Base-by-base conservation (phyloP, 2,113 vertebrate genomes). In the Stegastes partitus region DNA sequence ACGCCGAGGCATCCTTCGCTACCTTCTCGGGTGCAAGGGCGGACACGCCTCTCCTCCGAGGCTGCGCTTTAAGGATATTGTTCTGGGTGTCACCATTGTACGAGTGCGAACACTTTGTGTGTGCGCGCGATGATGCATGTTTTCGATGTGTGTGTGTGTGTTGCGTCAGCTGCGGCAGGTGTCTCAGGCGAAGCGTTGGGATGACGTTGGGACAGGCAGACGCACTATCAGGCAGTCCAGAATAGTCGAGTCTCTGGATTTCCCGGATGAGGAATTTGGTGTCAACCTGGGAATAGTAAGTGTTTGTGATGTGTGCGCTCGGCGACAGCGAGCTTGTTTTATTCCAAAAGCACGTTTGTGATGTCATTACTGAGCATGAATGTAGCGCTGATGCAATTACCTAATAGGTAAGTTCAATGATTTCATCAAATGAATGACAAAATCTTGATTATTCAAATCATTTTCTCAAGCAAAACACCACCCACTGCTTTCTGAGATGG, bases 221-320 rank as follows among this genome's bases (percentile, higher is more conserved):
- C 89, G 89, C 23, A 76, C 89, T 0, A 39, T 92, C 68, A 87
- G 93, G 68, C 93, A 94, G 25, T 92, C 92, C 65, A 89, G 91
- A 73, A 2, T 93, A 1, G 34, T 85, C 0, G 94, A 94, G 83
- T 89, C 91, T 18, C 81, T 93, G 66, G 94, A 95, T 4, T 93
- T 93, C 34, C 73, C 92, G 0, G 95, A 95, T 49, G 94, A 95
- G 16, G 95, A 95, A 55, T 82, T 93, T 28, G 89, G 91, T 1
- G 87, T 93, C 77, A 93, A 87, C 84, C 74, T 93, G 59, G 92
- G 91, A 88, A 95, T 95, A 75, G 94, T 94, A 89, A 92, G 93
- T 90, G 31, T 59, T 1, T n/a, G 31, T 28, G 11, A 12, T 23
- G 11, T 54, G 18, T 50, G 47, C 10, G 47, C 12, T 42, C 4